Evolutionary conservation across 2,888 invertebrate genomes (phyloP), one percentile per base, ranked within the genome.

Genomic region (Linyphia triangularis): DNA sequence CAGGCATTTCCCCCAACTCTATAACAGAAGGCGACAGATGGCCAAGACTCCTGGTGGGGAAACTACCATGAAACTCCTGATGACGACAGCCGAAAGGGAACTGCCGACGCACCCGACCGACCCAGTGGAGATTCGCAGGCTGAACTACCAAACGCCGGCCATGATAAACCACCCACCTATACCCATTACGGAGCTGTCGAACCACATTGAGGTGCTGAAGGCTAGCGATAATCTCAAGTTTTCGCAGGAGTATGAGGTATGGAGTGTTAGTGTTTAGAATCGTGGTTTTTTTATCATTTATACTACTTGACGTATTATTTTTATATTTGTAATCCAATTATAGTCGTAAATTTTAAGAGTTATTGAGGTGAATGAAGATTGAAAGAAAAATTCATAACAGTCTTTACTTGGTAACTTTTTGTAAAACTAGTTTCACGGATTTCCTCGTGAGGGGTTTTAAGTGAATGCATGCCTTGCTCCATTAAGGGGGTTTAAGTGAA

Each of bases 121-220:
- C 93, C 98, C 98, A 0, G 98, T 99, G 0, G 98, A 99, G 94
- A 97, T 98, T 96, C 95, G 98, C 88, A 94, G 99, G 81, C 93
- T 98, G 89, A 98, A 98, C 93, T 98, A 98, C 95, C 98, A 99
- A 94, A 98, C 98, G 0, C 98, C 98, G 24, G 99, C 96, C 79
- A 98, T 98, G 98, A 96, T 97, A 86, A 97, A 96, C 1, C 99
- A 99, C 94, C 99, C 99, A 24, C 99, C 99, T 13, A 99, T 99
- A 91, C 96, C 98, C 0, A 96, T 99, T 90, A 95, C 96, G 37
- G 98, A 99, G 93, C 95, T 99, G 61, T 95, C 96, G 10, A 96
- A 97, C 93, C 99, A 99, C 92, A 98, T 99, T 90, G 99, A 99
- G 91, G 95, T 96, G 91, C 95, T 99, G 43, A 99, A 99, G 94